Evolutionary conservation across 2,888 invertebrate species (phyloP), one percentile per base, ranked within the genome.

Genomic region (Yponomeuta plumbellus): DNA sequence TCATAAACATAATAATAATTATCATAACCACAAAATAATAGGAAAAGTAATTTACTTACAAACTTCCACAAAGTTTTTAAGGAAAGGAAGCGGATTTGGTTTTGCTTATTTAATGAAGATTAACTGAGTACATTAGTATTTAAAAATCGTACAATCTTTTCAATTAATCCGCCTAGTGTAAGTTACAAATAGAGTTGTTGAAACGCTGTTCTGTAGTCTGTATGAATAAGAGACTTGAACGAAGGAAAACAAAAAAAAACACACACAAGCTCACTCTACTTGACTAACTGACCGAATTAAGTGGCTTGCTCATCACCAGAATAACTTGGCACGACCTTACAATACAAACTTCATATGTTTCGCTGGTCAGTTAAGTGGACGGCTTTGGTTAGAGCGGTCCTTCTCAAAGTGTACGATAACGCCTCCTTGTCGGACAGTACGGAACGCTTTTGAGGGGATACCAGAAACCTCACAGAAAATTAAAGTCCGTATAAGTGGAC

Each of bases 221-320:
- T 52, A 52, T 52, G 44, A 17, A 52, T 52, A 52, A 13, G 44
- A 34, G 2, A 17, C 44, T 5, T 2, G 17, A 52, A 3, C 17
- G 3, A 52, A 52, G 17, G 13, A 52, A 17, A 52, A 52, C 17
- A 52, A 17, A 52, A 13, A 52, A 52, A 52, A 52, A 52, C 1
- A 17, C 13, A 17, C 17, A 3, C 44, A 17, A 17, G 17, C 13
- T 13, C 44, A 52, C 44, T 52, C 44, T 52, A 52, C 44, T 52
- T 52, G 44, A 52, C 44, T 52, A 52, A 52, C 44, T 52, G 44
- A 52, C 44, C 44, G 44, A 52, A 52, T 17, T 52, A 52, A 52
- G 17, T 52, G 44, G 44, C 44, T 4, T 17, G 17, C 44, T 52
- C 17, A 17, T 17, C 17, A 52, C 13, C 44, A 34, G 34, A 34